Evolutionary conservation across 1,140 invertebrate genomes (phyloP).

Genomic region (Danaus plexippus): DNA sequence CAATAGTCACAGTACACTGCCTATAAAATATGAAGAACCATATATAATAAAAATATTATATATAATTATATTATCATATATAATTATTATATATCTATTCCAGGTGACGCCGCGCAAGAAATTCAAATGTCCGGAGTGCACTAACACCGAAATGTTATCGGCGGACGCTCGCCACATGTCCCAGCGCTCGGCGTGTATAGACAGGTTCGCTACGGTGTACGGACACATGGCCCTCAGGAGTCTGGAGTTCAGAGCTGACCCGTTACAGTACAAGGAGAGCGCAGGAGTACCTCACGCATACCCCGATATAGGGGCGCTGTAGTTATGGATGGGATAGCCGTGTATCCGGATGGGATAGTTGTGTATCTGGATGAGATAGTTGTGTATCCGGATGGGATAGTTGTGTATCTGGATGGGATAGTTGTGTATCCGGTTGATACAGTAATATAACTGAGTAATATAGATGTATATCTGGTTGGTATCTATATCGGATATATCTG

Average conservation of each 20-base stretch:
- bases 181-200: conserved; percentile 93
- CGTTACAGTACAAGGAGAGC: conserved; percentile 89
- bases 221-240: conserved; percentile 89
- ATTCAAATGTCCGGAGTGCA: conserved; percentile 97
- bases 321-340: conserved; percentile 22
- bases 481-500: too few relatives aligned
- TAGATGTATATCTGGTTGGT: too few relatives aligned
- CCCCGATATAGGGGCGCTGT: conserved; percentile 92
- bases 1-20: too few relatives aligned
- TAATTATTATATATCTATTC: too few relatives aligned
- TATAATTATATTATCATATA: conserved; percentile 1
- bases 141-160: conserved; percentile 94
- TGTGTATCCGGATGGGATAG: too few relatives aligned
- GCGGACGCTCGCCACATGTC: conserved; percentile 94
- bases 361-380: too few relatives aligned
- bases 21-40: too few relatives aligned
- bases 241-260: conserved; percentile 95
- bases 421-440: too few relatives aligned
- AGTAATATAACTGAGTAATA: too few relatives aligned
- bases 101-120: conserved; percentile 97
- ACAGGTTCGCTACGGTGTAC: conserved; percentile 87
- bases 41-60: too few relatives aligned
- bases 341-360: too few relatives aligned
- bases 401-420: too few relatives aligned
- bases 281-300: conserved; percentile 77